Conservation (phyloP, 2,113 vertebrate genomes). For the Heloderma charlesbogerti region DNA sequence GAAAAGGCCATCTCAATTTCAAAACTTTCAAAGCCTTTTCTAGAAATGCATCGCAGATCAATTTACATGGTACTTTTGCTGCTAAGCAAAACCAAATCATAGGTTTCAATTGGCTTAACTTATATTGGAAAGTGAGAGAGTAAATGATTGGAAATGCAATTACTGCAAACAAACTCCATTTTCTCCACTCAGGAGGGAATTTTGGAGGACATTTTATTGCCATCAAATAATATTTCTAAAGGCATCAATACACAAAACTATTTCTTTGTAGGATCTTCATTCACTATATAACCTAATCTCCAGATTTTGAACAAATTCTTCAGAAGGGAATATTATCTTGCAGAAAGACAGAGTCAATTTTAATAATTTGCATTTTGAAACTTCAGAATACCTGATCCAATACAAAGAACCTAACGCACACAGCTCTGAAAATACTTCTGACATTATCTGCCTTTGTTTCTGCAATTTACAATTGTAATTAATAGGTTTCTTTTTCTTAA, state of each 20-base stretch:
- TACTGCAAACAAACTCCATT: constrained; percentile 87
- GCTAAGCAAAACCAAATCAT: constrained; percentile 86
- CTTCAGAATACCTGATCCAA: constrained; percentile 40
- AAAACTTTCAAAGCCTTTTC: constrained; percentile 79
- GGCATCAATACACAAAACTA: constrained; percentile 82
- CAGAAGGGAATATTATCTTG: constrained; percentile 72
- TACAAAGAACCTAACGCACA: constrained; percentile 60
- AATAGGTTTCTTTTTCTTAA: constrained; percentile 27
- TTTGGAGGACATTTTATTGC: constrained; percentile 83
- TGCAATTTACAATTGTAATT: constrained; percentile 72
- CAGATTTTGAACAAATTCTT: constrained; percentile 73
- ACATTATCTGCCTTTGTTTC: constrained; percentile 46
- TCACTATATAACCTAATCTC: constrained; percentile 75
- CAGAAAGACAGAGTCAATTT: constrained; percentile 67
- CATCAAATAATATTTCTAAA: constrained; percentile 87
- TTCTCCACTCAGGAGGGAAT: constrained; percentile 84
- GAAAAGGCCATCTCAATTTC: constrained; percentile 83
- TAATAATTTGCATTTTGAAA: constrained; percentile 65
- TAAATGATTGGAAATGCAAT: constrained; percentile 85
- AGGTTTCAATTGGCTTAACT: constrained; percentile 85
- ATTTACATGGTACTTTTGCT: constrained; percentile 86
- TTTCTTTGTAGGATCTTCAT: constrained; percentile 75
- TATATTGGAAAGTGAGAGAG: constrained; percentile 81
- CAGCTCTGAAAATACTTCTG: constrained; percentile 54
- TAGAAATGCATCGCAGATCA: constrained; percentile 84